phyloP scores from a whole-genome alignment of 2,113 vertebrate species.

The Syngnathoides biaculeatus region DNA sequence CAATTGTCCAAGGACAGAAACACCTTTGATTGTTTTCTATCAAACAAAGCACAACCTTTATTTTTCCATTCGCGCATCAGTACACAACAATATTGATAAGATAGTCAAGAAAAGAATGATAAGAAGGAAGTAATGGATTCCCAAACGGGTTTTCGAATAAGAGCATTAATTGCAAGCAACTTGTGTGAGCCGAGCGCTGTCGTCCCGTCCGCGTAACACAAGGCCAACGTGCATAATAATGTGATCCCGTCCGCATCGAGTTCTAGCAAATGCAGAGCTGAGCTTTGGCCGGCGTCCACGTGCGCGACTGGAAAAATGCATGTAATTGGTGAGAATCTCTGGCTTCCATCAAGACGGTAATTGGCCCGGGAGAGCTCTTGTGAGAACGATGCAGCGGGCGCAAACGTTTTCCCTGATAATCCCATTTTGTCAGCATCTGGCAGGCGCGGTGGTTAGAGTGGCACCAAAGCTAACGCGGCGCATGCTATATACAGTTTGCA shows the following conservation, averaged over 20 bases:
- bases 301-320: slow-evolving; percentile 64
- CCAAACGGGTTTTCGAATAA: no score
- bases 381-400: slow-evolving; percentile 62
- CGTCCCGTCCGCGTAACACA: slow-evolving; percentile 30
- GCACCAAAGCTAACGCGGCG: slow-evolving; percentile 58
- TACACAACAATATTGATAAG: slow-evolving; percentile 28
- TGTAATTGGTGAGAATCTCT: slow-evolving; percentile 72
- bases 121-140: not conserved
- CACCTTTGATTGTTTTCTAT: not conserved
- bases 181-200: not conserved
- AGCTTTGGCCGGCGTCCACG: slow-evolving; percentile 58
- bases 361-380: slow-evolving; percentile 65
- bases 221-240: slow-evolving; percentile 31
- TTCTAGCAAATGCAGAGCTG: slow-evolving; percentile 25
- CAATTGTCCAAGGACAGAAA: slow-evolving; percentile 63
- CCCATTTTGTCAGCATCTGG: slow-evolving; percentile 69
- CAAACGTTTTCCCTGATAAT: slow-evolving; percentile 70
- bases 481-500: slow-evolving; percentile 2
- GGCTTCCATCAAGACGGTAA: slow-evolving; percentile 69
- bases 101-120: slow-evolving; percentile 27
- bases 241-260: not conserved
- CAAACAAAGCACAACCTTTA: slow-evolving; percentile 1
- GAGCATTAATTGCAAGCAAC: no score
- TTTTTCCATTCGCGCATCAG: slow-evolving; percentile 32
- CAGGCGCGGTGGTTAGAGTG: slow-evolving; percentile 53